phyloP scores from a whole-genome alignment of 2,113 vertebrate genomes.

The Tetraodon nigroviridis region DNA sequence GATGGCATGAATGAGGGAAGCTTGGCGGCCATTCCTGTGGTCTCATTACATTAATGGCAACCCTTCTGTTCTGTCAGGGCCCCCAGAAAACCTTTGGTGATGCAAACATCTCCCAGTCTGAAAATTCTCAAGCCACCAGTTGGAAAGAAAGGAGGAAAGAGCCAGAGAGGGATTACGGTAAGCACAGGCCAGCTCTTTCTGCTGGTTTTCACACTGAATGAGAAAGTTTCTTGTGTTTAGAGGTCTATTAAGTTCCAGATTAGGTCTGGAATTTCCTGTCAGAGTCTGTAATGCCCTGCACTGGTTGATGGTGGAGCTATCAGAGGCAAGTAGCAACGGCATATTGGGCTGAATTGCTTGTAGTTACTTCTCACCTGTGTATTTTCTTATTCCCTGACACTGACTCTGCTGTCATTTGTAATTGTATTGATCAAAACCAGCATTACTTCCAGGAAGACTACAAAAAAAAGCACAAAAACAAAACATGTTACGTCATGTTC shows the following conservation, averaged over 20 bases:
- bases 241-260: constrained; percentile 65
- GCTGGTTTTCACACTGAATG: constrained; percentile 44
- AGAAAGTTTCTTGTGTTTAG: constrained; percentile 60
- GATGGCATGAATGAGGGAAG: constrained; percentile 76
- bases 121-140: constrained; percentile 32
- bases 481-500: too few species aligned
- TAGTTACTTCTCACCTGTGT: too few species aligned
- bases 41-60: constrained; percentile 81
- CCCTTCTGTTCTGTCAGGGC: constrained; percentile 74
- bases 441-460: too few species aligned
- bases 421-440: too few species aligned
- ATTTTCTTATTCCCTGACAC: too few species aligned
- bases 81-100: constrained; percentile 71
- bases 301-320: constrained; percentile 45
- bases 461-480: too few species aligned
- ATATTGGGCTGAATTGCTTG: not conserved
- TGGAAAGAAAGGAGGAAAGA: constrained; percentile 26
- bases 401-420: too few species aligned
- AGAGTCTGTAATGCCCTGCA: constrained; percentile 53
- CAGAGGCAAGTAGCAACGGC: constrained; percentile 9
- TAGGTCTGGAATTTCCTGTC: constrained; percentile 59
- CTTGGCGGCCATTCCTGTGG: constrained; percentile 70
- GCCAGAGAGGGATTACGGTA: constrained; percentile 29
- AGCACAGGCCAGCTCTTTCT: constrained; percentile 20
- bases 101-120: constrained; percentile 55